Base-by-base conservation (phyloP, 2,797 vertebrate genomes). In the Oryzias sinensis region DNA sequence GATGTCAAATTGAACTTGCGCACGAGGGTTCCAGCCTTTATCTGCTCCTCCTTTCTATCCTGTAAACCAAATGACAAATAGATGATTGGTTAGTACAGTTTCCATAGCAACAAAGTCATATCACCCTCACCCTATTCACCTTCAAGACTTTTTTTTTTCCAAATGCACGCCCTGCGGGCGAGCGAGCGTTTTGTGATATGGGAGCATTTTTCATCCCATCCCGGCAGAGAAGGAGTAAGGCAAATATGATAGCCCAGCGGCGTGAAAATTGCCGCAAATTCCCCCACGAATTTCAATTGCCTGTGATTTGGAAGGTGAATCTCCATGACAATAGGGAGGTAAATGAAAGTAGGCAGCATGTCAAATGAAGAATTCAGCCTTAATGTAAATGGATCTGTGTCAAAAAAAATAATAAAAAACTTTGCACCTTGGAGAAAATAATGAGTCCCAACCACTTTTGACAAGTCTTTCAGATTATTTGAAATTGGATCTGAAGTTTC, bases 1-100 rank as follows among this genome's bases (percentile, higher is more conserved):
- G 73, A 91, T 6, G 81, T 67, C 25, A 96, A 29, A 20, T 5
- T 66, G 70, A 87, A 90, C 0, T 76, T 87, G 55, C 83, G 92
- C 2, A 92, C 4, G 6, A 80, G 49, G 77, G 91, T 95, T 75
- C 96, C 95, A 59, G 92, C 92, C 62, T 81, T 84, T 61, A 94
- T 94, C 70, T 73, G 70, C 72, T 74, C 91, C 77, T 95, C 93
- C 69, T 74, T 94, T 27, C 6, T 85, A 49, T 95, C 94, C 97
- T 99, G 89, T 61, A 88, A 59, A 79, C 81, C 40, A 81, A 53
- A 80, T 52, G 17, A 76, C 52, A 79, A 68, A 70, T 56, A 70
- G 41, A 72, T 54, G 47, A 76, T 44, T 59, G 45, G 62, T 77
- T 70, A 78, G 68, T 59, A 41, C 43, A 45, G 70, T 83, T 82